Evolutionary conservation across 2,113 vertebrate species (phyloP).

Genomic region (Chaetorhynchus papuensis): DNA sequence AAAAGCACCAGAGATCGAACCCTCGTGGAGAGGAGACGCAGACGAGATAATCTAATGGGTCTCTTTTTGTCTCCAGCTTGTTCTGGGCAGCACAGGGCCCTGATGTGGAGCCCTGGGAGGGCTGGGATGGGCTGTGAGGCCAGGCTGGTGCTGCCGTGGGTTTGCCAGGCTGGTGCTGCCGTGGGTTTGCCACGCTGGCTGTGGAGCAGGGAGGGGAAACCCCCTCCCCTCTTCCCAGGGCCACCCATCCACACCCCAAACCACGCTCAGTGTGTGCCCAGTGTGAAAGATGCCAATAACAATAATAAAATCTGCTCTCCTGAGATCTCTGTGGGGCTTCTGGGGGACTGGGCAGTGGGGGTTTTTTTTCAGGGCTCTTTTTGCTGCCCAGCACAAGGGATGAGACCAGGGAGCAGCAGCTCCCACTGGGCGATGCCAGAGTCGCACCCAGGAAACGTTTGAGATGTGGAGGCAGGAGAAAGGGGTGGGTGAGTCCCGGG

Average conservation of each 20-base stretch:
- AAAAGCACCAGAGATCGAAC: not conserved
- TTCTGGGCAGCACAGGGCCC: not conserved
- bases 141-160: not conserved
- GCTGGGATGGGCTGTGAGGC: not conserved
- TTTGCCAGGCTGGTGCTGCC: rapidly evolving
- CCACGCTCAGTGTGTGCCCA: rapidly evolving
- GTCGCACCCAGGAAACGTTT: not conserved
- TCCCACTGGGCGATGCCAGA: not conserved
- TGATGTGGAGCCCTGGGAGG: not conserved
- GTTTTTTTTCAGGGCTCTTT: not conserved
- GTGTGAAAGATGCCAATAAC: not conserved
- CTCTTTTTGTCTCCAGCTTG: not conserved
- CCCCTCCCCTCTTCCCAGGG: not conserved
- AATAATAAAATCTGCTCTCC: not conserved
- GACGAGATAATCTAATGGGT: not conserved
- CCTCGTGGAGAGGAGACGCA: not conserved
- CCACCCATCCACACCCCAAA: rapidly evolving
- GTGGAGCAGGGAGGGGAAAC: not conserved
- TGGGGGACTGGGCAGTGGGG: not conserved
- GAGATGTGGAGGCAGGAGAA: not conserved
- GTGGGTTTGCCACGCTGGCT: rapidly evolving
- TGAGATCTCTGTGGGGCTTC: not conserved
- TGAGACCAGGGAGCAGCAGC: not conserved
- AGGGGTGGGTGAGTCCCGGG: not conserved
- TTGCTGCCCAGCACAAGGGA: not conserved